A percentile compares a stretch with the other conserved stretches of the same genome.
phyloP scores from a whole-genome alignment of 2,113 vertebrate species.

The Rhabdornis inornatus region DNA sequence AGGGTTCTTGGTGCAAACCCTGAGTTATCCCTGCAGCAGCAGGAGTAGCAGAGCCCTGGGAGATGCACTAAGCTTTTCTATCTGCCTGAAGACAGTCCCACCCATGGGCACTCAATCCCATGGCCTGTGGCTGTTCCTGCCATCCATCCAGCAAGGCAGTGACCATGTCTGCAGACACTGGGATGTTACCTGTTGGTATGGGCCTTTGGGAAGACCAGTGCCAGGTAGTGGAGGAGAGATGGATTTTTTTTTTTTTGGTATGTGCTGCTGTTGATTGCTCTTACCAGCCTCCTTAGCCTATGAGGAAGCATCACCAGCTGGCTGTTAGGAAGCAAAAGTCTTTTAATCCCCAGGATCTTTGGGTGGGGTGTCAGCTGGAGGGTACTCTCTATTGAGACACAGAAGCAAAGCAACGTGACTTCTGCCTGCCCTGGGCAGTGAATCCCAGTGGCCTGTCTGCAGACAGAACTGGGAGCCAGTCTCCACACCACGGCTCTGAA shows the following conservation, averaged over 20 bases:
- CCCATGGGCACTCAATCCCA: background rate
- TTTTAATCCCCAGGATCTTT: background rate
- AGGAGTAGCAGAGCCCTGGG: background rate
- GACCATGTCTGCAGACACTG: background rate
- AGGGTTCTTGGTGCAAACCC: background rate
- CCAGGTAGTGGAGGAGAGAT: background rate
- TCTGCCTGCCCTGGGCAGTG: background rate
- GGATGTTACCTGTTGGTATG: background rate
- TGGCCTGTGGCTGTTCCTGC: background rate
- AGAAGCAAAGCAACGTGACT: background rate
- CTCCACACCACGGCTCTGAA: rapidly evolving
- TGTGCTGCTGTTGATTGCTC: background rate
- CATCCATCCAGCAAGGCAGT: background rate
- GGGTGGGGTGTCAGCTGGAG: background rate
- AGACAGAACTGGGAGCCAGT: background rate
- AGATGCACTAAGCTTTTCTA: background rate
- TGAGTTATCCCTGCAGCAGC: background rate
- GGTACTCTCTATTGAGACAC: background rate
- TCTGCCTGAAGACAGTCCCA: background rate
- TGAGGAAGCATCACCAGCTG: background rate
- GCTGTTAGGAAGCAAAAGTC: background rate
- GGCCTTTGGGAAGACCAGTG: background rate
- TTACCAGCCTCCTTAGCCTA: background rate
- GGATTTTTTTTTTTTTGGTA: background rate
- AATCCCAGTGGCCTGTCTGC: background rate